Base-by-base conservation (phyloP, 2,888 invertebrate species). In the Lycophotia porphyrea region DNA sequence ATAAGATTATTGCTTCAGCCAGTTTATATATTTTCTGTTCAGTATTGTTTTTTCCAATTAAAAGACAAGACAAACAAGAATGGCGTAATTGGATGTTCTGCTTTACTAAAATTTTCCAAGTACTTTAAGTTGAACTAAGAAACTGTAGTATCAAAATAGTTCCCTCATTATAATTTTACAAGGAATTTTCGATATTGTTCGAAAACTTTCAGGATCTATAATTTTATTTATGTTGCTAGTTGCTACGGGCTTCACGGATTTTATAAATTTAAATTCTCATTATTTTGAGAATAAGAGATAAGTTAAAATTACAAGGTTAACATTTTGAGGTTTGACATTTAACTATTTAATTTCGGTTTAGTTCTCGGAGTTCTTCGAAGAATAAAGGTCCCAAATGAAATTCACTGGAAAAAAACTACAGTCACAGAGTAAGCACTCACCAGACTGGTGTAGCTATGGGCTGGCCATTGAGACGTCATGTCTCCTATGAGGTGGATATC, bases 1-100 rank as follows among this genome's bases (percentile, higher is more conserved):
- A 44, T 31, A 49, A 61, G 21, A 47, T 78, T 42, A 69, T 69
- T 76, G 11, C 24, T 61, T n/a, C 11, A 66, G 44, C 24, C 18
- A 63, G 60, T 47, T 31, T 58, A 39, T 24, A 8, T 18, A 69
- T 72, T 78, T 78, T 61, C 42, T 58, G 27, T 52, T 52, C 34
- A 55, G 18, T 61, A 49, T 76, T 80, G 44, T 84, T 75, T 84
- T 69, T 81, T 47, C 36, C 47, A 84, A 72, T 75, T 84, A 80
- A 34, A 39, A 58, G 31, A 58, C 49, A 47, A 76, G 21, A 65
- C 24, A 69, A 76, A 76, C 71, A 80, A 71, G 75, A 21, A 65
- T 47, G 34, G 69, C 36, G 42, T 81, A 72, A 82, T 82, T 76
- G 81, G 81, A 69, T 84, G 70, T 71, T 34, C 58, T 52, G 44